A percentile compares a stretch with the other conserved stretches of the same genome.
Conservation (phyloP, 2,888 invertebrate genomes). For the Melinaea marsaeus region DNA sequence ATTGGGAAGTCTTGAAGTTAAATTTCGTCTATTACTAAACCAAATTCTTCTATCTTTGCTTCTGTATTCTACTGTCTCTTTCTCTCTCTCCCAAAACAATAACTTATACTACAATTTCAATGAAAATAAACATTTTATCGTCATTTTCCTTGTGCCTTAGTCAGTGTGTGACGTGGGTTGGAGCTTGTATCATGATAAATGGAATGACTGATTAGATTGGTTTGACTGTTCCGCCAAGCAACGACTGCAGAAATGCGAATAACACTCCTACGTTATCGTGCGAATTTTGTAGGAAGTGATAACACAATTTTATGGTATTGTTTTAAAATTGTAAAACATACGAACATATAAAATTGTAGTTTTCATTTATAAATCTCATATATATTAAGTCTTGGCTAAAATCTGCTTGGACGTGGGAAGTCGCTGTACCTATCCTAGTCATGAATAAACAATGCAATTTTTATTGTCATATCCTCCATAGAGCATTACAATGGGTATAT, state of each 20-base stretch:
- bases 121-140: no score
- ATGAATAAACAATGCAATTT: constrained; percentile 44
- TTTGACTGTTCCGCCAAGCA: constrained; percentile 65
- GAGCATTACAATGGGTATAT: constrained; percentile 47
- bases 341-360: no score
- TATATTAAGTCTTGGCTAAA: constrained; percentile 8
- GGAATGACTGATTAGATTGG: constrained; percentile 46
- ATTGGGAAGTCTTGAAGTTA: no score
- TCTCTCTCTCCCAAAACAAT: no score
- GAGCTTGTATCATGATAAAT: constrained; percentile 31
- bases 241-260: constrained; percentile 45
- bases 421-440: constrained; percentile 34
- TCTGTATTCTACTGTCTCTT: no score
- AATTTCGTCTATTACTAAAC: no score
- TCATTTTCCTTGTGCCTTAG: no score
- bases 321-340: neutral
- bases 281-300: constrained; percentile 48
- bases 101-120: no score
- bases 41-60: no score
- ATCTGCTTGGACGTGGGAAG: constrained; percentile 15
- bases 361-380: no score
- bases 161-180: constrained; percentile 22
- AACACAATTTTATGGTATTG: constrained; percentile 36
- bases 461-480: constrained; percentile 49
- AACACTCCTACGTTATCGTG: constrained; percentile 39